phyloP scores from a whole-genome alignment of 2,888 invertebrate species.

The Mimas tiliae region DNA sequence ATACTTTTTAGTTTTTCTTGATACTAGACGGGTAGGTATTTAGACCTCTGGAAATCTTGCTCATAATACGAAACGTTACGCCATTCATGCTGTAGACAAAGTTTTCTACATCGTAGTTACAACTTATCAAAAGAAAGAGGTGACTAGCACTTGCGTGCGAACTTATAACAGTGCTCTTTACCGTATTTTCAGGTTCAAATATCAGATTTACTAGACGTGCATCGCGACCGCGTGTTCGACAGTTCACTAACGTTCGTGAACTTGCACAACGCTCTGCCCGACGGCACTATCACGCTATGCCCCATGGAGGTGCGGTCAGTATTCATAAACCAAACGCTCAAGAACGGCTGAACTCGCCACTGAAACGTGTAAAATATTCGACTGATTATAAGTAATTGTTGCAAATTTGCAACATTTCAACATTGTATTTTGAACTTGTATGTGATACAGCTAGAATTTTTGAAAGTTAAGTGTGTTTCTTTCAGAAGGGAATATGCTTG shows the following conservation, averaged over 20 bases:
- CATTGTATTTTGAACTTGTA: neutral
- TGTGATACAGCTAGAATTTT: neutral
- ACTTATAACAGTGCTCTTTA: neutral
- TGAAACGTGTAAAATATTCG: constrained; percentile 28
- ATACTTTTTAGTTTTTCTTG: no score
- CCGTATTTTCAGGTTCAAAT: constrained; percentile 77
- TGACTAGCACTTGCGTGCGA: neutral
- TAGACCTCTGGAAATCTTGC: neutral
- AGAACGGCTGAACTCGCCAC: constrained; percentile 48
- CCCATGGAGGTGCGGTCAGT: constrained; percentile 85
- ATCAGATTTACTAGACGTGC: constrained; percentile 72
- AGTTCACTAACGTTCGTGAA: constrained; percentile 81
- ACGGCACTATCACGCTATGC: constrained; percentile 70
- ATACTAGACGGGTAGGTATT: neutral
- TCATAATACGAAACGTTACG: no score
- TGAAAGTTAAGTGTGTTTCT: neutral
- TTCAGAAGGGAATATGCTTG: no score
- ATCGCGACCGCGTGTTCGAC: constrained; percentile 65
- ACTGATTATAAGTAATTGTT: constrained; percentile 27
- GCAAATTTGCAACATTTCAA: neutral
- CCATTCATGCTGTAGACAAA: no score
- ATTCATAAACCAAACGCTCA: constrained; percentile 68
- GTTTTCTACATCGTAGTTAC: no score
- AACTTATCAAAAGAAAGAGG: neutral
- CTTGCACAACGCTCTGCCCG: constrained; percentile 54